A percentile compares a stretch with the other conserved stretches of the same genome.
Conservation (phyloP, 1,140 invertebrate species). For the Drosophila tristis region DNA sequence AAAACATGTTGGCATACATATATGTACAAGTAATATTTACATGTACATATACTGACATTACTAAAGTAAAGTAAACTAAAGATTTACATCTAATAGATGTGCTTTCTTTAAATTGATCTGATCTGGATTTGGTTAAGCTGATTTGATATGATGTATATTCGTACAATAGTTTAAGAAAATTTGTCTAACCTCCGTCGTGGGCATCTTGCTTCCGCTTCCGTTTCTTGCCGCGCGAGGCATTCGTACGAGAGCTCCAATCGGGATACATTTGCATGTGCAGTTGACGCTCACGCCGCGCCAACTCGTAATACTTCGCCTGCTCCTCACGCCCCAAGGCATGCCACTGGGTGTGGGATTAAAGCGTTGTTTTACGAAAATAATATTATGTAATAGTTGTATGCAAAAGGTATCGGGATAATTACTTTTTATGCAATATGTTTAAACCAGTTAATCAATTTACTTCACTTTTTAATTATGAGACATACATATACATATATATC, state of each 20-base stretch:
- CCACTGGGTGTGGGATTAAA: slow-evolving; percentile 89
- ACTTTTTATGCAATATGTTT: slow-evolving; percentile 21
- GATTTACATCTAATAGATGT: slow-evolving; percentile 2
- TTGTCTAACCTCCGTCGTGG: slow-evolving; percentile 93
- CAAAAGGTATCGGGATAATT: slow-evolving; percentile 23
- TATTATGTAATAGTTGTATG: slow-evolving; percentile 48
- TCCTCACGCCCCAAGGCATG: slow-evolving; percentile 99
- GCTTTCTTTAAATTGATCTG: slow-evolving; percentile 8
- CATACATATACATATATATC: too few species aligned
- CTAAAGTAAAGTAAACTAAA: neutral
- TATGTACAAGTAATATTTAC: slow-evolving; percentile 5
- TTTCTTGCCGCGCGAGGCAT: slow-evolving; percentile 99
- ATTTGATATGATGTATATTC: slow-evolving; percentile 34
- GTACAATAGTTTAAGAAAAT: slow-evolving; percentile 60
- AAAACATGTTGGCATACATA: neutral
- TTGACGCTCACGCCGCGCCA: slow-evolving; percentile 98
- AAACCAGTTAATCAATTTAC: slow-evolving; percentile 28
- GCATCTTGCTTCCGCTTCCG: slow-evolving; percentile 99
- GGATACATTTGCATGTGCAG: slow-evolving; percentile 99
- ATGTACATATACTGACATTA: neutral
- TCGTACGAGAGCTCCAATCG: slow-evolving; percentile 99
- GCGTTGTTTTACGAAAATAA: slow-evolving; percentile 43
- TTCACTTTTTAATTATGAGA: too few species aligned
- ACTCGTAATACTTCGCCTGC: slow-evolving; percentile 99
- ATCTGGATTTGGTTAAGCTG: slow-evolving; percentile 38